Percentiles rank a stretch among this genome's conserved stretches.
Conservation (phyloP, 2,797 vertebrate genomes). For the Hephaestus fuliginosus region DNA sequence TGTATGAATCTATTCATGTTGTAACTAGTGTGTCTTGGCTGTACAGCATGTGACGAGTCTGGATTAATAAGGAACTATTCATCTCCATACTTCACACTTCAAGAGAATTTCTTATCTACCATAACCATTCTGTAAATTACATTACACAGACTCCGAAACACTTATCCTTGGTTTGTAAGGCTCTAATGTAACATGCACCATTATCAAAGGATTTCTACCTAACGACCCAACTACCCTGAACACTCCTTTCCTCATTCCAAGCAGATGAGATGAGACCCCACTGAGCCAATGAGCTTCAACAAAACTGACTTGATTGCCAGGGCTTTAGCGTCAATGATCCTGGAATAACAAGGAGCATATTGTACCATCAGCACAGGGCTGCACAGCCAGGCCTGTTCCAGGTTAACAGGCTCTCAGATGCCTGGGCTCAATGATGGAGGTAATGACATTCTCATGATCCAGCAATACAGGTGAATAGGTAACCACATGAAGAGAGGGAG, state of each 20-base stretch:
- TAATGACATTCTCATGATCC: constrained; percentile 81
- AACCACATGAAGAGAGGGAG: constrained; percentile 62
- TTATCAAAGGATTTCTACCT: constrained; percentile 81
- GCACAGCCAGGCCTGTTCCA: constrained; percentile 74
- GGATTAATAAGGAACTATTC: constrained; percentile 66
- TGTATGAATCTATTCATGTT: constrained; percentile 44
- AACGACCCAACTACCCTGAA: constrained; percentile 82
- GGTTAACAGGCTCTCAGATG: constrained; percentile 78
- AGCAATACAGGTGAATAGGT: constrained; percentile 75
- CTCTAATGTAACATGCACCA: constrained; percentile 83
- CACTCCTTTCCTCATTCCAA: constrained; percentile 71
- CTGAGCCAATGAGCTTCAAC: constrained; percentile 87
- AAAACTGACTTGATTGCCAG: constrained; percentile 84
- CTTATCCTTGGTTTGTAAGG: constrained; percentile 78
- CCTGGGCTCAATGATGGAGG: constrained; percentile 77
- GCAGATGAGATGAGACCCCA: constrained; percentile 80
- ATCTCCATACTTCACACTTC: constrained; percentile 74
- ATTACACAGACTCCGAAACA: constrained; percentile 73
- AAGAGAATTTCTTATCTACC: constrained; percentile 67
- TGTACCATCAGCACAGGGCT: constrained; percentile 78
- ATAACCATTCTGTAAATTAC: constrained; percentile 72
- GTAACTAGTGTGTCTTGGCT: constrained; percentile 38
- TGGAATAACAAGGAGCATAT: constrained; percentile 89
- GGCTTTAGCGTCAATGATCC: constrained; percentile 86
- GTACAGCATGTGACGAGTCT: constrained; percentile 46